Percentiles rank a stretch among this genome's conserved stretches.
Evolutionary conservation across 2,113 vertebrate species (phyloP).

Genomic region (Bambusicola thoracicus): DNA sequence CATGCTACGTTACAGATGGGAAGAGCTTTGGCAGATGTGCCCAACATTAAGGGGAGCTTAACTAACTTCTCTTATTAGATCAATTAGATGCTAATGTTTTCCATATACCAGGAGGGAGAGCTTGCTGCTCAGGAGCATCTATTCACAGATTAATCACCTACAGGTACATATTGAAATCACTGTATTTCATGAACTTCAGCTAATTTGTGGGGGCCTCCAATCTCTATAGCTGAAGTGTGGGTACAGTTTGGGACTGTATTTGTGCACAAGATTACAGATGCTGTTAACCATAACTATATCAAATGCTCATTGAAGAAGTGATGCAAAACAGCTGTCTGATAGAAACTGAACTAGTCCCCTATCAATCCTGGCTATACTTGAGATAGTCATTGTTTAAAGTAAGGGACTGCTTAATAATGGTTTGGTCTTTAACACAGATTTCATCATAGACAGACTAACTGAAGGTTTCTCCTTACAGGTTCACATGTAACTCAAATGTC

Average conservation of each 20-base stretch:
- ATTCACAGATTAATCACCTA: not conserved
- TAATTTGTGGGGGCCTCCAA: rapidly evolving
- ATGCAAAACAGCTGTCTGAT: not conserved
- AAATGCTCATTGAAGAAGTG: not conserved
- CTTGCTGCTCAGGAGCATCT: not conserved
- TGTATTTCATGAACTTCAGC: not conserved
- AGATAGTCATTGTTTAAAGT: not conserved
- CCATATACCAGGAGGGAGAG: not conserved
- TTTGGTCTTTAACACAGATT: not conserved
- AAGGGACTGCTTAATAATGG: not conserved
- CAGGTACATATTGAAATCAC: not conserved
- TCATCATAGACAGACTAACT: not conserved
- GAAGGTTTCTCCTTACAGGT: not conserved
- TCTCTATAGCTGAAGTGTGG: not conserved
- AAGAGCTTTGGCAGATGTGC: not conserved
- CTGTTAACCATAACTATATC: not conserved
- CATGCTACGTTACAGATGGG: not conserved
- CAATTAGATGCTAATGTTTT: not conserved
- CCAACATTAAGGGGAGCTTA: not conserved
- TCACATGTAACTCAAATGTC: not conserved
- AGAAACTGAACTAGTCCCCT: not conserved
- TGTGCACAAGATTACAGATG: not conserved
- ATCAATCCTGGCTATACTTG: not conserved
- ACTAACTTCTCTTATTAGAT: not conserved
- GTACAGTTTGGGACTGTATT: not conserved